Evolutionary conservation across 2,113 vertebrate species (phyloP).

Genomic region (Amblyornis subalaris): DNA sequence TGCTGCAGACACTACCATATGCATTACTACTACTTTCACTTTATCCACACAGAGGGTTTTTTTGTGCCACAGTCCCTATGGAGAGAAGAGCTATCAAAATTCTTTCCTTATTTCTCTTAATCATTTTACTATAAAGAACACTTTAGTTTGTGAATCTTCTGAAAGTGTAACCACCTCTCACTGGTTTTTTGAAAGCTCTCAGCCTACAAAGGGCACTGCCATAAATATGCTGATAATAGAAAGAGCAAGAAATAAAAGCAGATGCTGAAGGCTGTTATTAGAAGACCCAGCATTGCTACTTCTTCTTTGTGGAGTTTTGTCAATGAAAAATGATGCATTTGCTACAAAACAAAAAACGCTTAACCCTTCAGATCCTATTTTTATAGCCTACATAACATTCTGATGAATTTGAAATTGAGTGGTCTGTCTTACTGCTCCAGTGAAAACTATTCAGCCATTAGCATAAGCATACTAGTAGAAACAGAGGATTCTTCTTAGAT

Average conservation of each 20-base stretch:
- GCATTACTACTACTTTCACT: not conserved
- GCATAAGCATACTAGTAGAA: not conserved
- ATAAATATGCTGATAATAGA: not conserved
- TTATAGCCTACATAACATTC: not conserved
- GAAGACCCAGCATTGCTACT: not conserved
- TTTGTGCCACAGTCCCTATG: not conserved
- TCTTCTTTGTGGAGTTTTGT: not conserved
- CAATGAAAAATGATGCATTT: not conserved
- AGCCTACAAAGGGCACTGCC: not conserved
- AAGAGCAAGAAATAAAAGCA: not conserved
- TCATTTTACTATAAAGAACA: not conserved
- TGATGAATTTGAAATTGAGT: not conserved
- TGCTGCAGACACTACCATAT: not conserved
- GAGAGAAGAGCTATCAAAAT: not conserved
- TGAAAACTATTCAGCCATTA: not conserved
- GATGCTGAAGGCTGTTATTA: not conserved
- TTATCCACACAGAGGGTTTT: accelerated
- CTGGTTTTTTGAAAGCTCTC: not conserved
- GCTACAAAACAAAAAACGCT: not conserved
- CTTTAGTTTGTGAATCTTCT: not conserved
- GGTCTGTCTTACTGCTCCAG: not conserved
- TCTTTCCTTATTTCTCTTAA: not conserved
- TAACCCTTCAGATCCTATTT: not conserved
- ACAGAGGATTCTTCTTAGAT: not conserved
- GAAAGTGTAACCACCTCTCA: not conserved